phyloP scores from a whole-genome alignment of 2,888 invertebrate genomes.

The Dione vanillae region DNA sequence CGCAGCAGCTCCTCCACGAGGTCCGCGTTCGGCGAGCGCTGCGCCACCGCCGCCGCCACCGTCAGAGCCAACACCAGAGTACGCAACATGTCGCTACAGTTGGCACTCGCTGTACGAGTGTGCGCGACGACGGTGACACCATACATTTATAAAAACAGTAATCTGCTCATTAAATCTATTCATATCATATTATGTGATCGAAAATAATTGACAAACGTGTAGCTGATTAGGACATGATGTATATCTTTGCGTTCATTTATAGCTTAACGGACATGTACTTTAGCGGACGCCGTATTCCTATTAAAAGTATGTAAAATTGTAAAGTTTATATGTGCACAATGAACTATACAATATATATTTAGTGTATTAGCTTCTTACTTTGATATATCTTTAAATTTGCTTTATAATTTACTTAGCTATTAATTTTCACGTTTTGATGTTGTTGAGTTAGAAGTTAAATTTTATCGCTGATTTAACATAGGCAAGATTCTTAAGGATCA shows the following conservation, averaged over 20 bases:
- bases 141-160: not conserved
- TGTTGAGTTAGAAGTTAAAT: too few relatives aligned
- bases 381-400: too few relatives aligned
- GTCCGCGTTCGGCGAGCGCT: slow-evolving; percentile 15
- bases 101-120: not conserved
- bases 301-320: too few relatives aligned
- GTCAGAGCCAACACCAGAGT: not conserved
- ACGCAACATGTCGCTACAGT: not conserved
- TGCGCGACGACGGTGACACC: not conserved
- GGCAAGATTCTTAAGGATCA: too few relatives aligned
- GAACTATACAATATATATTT: too few relatives aligned
- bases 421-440: too few relatives aligned
- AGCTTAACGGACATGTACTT: not conserved
- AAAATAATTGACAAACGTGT: not conserved
- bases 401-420: too few relatives aligned
- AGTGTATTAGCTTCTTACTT: too few relatives aligned
- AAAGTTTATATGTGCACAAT: too few relatives aligned
- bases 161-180: not conserved
- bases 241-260: not conserved
- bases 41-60: not conserved
- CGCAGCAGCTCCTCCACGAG: slow-evolving; percentile 2
- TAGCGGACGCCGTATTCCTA: not conserved
- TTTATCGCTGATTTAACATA: too few relatives aligned
- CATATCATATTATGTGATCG: not conserved
- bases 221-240: not conserved